A percentile compares a stretch with the other conserved stretches of the same genome.
Conservation (phyloP, 2,113 vertebrate genomes). For the Oreochromis spilurus region DNA sequence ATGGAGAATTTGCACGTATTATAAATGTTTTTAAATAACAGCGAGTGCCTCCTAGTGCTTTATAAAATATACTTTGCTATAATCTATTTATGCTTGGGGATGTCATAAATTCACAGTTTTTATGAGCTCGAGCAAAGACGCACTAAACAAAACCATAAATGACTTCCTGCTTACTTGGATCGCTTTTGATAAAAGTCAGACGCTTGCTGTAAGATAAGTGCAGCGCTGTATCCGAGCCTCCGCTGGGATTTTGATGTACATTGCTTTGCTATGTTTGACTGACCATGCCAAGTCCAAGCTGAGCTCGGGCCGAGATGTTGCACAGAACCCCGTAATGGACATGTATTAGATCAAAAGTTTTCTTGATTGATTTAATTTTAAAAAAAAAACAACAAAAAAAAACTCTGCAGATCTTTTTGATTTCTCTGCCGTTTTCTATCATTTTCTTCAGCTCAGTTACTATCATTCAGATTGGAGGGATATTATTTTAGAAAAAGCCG, state of each 20-base stretch:
- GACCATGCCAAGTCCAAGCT: slow-evolving; percentile 2
- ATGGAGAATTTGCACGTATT: background rate
- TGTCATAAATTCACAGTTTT: slow-evolving; percentile 35
- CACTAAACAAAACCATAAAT: slow-evolving; percentile 41
- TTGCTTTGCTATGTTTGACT: background rate
- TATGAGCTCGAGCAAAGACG: slow-evolving; percentile 25
- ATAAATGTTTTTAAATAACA: background rate
- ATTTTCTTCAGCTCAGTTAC: background rate
- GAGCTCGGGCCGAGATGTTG: background rate
- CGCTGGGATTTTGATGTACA: slow-evolving; percentile 10
- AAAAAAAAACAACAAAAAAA: rapidly evolving
- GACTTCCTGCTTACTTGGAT: slow-evolving; percentile 33
- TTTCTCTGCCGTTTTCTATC: background rate
- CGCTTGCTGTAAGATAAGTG: background rate
- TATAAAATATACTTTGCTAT: slow-evolving; percentile 5
- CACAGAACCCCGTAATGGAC: slow-evolving; percentile 22
- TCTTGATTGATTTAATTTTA: slow-evolving; percentile 6
- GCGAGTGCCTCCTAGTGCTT: background rate
- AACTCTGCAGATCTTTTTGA: background rate
- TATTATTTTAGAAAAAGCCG: background rate
- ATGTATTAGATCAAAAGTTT: slow-evolving; percentile 26
- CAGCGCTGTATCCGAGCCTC: background rate
- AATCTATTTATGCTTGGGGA: slow-evolving; percentile 8
- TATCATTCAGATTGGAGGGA: background rate
- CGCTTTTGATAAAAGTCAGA: slow-evolving; percentile 32